Conservation (phyloP, 2,888 invertebrate species). For the Drosophila percnosoma region DNA sequence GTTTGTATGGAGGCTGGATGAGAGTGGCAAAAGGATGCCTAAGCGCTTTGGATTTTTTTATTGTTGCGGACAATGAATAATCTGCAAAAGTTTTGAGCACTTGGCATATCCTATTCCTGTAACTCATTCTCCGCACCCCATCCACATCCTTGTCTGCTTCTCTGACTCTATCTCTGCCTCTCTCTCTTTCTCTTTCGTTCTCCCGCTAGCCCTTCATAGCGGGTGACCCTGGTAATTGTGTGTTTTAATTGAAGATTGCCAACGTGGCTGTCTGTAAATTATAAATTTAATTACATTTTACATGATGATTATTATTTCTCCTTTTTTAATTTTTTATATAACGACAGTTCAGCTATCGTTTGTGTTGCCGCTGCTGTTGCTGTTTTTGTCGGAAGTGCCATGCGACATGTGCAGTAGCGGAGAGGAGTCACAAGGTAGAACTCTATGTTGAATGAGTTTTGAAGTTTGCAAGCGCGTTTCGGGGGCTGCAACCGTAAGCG, state of each 20-base stretch:
- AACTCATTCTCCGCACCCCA: background rate
- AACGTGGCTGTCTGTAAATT: constrained; percentile 69
- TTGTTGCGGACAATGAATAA: constrained; percentile 77
- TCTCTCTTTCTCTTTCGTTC: background rate
- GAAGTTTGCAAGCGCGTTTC: constrained; percentile 66
- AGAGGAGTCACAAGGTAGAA: constrained; percentile 1
- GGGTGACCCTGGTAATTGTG: constrained; percentile 70
- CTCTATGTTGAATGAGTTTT: constrained; percentile 73
- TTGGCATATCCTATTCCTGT: constrained; percentile 78
- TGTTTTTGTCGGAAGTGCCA: constrained; percentile 26
- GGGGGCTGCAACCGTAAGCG: constrained; percentile 12
- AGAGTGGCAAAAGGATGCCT: constrained; percentile 7
- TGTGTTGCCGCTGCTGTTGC: constrained; percentile 23
- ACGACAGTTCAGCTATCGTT: constrained; percentile 28
- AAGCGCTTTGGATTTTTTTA: constrained; percentile 50
- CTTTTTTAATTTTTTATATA: constrained; percentile 6
- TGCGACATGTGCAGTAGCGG: constrained; percentile 25
- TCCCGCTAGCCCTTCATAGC: constrained; percentile 37
- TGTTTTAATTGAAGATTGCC: constrained; percentile 77
- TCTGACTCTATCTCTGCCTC: background rate
- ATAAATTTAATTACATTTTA: constrained; percentile 80
- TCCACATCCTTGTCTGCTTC: background rate
- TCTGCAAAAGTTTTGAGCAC: constrained; percentile 76
- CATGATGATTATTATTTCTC: constrained; percentile 64
- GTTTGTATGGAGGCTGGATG: constrained; percentile 12